Evolutionary conservation across 2,797 vertebrate species (phyloP), one percentile per base, ranked within the genome.

Genomic region (Chrosomus eos): DNA sequence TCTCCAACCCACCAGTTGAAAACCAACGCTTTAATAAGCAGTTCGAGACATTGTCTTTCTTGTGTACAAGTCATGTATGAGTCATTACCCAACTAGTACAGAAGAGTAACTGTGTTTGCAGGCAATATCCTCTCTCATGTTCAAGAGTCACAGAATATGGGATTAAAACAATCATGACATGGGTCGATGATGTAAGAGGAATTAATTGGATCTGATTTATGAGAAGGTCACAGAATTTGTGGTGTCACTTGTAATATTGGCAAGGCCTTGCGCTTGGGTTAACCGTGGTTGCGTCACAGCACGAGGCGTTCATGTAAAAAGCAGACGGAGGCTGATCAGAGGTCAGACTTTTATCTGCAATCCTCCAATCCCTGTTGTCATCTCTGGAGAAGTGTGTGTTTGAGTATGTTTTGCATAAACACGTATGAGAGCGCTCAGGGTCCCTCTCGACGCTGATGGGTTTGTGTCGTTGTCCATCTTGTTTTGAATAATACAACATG

Each of bases 341-440:
- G 74, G 48, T 84, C 78, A 83, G 78, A 51, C 45, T 28, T 76
- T 76, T 33, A 62, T 85, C 73, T 85, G 87, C 81, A 86, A 87
- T 86, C 81, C 80, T 82, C 55, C 85, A 55, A 40, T 64, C 64
- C 58, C 9, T 23, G 26, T 43, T 66, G 85, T 55, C 81, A 53
- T 33, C 62, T 48, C 14, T 77, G 82, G 21, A 40, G 73, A 21
- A 76, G 53, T 26, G 62, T 28, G 81, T 71, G 31, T 84, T 51
- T 77, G 68, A 78, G 68, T 26, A 58, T 75, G 76, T n/a, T 72
- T 67, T 81, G 80, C 77, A 81, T 77, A 77, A 84, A 21, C 67
- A 40, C 76, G 64, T 53, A 80, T 73, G 60, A 72, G 64, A 86
- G 66, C 4, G 23, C 64, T 77, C 43, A 33, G 33, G 33, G 33